phyloP scores from a whole-genome alignment of 2,113 vertebrate genomes.

The Mionectes macconnelli region DNA sequence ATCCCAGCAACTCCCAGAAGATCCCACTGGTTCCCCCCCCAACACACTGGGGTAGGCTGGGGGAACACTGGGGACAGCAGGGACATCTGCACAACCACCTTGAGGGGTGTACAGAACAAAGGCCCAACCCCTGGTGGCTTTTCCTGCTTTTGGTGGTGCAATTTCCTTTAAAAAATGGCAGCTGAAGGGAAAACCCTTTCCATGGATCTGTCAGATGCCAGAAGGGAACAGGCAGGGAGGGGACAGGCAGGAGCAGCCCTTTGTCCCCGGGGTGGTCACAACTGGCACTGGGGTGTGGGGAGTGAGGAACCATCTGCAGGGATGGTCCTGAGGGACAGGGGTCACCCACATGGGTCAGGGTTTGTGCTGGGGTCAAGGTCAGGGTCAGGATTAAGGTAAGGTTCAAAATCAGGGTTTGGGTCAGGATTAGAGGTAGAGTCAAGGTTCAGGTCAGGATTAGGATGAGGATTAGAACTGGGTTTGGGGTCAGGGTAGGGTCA shows the following conservation, averaged over 20 bases:
- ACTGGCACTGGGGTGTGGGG: not conserved
- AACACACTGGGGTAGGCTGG: not conserved
- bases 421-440: not conserved
- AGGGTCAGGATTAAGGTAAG: too few species aligned
- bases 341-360: not conserved
- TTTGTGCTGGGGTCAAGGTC: not conserved
- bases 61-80: fast-evolving
- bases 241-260: not conserved
- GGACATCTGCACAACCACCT: not conserved
- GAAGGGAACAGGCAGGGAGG: not conserved
- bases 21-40: not conserved
- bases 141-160: fast-evolving
- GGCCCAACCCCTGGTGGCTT: not conserved
- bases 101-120: fast-evolving
- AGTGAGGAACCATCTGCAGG: not conserved
- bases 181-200: not conserved
- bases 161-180: not conserved
- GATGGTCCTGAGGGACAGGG: not conserved
- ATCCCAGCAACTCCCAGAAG: not conserved
- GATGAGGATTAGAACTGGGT: too few species aligned
- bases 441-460: not conserved
- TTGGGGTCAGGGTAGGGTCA: not conserved
- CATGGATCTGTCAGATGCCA: not conserved
- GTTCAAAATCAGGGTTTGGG: not conserved
- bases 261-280: not conserved